Base-by-base conservation (phyloP, 2,888 invertebrate species). In the Caenorhabditis sp. region DNA sequence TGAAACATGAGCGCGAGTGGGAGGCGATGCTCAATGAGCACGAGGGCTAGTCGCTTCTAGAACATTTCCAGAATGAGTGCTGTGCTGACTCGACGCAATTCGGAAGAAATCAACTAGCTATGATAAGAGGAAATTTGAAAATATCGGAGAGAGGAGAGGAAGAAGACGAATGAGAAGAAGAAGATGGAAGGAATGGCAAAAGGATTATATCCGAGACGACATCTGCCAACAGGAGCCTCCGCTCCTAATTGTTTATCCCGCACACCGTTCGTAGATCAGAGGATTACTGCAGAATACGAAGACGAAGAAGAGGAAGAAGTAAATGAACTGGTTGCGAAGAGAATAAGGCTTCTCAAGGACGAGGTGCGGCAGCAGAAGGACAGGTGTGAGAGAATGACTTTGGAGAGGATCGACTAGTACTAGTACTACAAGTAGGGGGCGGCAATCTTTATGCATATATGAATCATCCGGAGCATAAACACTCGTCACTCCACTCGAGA, bases 121-220 rank as follows among this genome's bases (percentile, higher is more conserved):
- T n/a, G n/a, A n/a, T n/a, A n/a, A n/a, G n/a, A n/a, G n/a, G n/a
- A n/a, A n/a, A n/a, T n/a, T n/a, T n/a, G n/a, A n/a, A n/a, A n/a
- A n/a, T n/a, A n/a, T n/a, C n/a, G n/a, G 35, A 53, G 15, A 24
- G 15, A 20, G 2, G 24, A 46, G 30, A 17, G 20, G 22, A 53
- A 41, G 24, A 22, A 11, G 26, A 39, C 20, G 55, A 55, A 22
- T 26, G 43, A 63, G 32, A 24, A 45, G 22, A 24, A 37, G 48
- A 11, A 22, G 20, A 48, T n/a, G 43, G 15, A 22, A 26, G 15
- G 15, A 53, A 46, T 13, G 9, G 35, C 15, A 24, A 35, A 35
- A 52, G 37, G 59, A 70, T 70, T 70, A 70, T 70, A 70, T 70
- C 59, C 59, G 45, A 59, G 59, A 59, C 59, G 70, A 24, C 59